Percentiles rank a stretch among this genome's conserved stretches.
These are phyloP conservation scores for Tenodera sinensis DNA, from an alignment of 2,888 invertebrate genomes.

Conservation along the genomic window DNA sequence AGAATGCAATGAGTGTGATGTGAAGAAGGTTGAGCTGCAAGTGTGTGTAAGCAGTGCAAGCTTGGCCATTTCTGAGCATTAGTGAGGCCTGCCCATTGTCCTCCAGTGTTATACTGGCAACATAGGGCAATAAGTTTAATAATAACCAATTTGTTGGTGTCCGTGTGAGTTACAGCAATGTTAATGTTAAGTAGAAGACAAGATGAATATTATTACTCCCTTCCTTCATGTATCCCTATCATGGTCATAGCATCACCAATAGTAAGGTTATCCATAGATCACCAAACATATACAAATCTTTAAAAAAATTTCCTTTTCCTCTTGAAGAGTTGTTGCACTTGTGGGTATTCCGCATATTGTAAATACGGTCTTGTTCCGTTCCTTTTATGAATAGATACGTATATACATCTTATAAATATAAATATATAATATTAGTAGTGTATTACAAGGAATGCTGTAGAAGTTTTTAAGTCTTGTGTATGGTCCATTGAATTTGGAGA, in stretches of 20 bases:
- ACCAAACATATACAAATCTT: neutral
- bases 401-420: constrained; percentile 31
- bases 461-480: constrained; percentile 10
- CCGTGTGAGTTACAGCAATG: constrained; percentile 26
- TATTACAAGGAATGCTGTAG: constrained; percentile 17
- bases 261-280: neutral
- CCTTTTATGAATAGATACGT: constrained; percentile 34
- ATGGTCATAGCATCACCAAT: neutral
- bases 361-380: constrained; percentile 34
- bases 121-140: constrained; percentile 12
- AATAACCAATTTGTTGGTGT: constrained; percentile 23
- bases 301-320: neutral
- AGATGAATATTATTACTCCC: neutral
- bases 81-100: constrained; percentile 3
- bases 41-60: neutral
- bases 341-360: constrained; percentile 31
- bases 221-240: neutral
- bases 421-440: constrained; percentile 24
- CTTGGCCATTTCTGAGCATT: neutral
- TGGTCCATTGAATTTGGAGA: neutral
- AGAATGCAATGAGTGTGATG: constrained; percentile 21
- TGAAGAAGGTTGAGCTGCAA: neutral
- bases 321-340: constrained; percentile 18
- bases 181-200: constrained; percentile 17
- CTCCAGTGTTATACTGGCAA: neutral